These are phyloP conservation scores for Prionchulus punctatus DNA, from an alignment of 2,888 invertebrate species.

Conservation along the genomic window DNA sequence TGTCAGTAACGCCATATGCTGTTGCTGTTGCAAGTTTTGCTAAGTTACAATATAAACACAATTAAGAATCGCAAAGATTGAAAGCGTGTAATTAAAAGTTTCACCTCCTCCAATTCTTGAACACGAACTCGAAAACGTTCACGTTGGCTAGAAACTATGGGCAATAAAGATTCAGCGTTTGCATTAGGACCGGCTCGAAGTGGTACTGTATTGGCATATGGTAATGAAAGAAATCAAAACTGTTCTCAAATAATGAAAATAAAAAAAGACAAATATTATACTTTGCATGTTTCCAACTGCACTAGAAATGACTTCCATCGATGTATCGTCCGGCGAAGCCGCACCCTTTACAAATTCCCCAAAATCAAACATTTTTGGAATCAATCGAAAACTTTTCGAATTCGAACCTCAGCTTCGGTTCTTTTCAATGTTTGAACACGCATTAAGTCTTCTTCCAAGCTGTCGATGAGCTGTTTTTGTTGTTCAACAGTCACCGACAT, in stretches of 20 bases:
- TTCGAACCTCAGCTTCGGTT: slow-evolving; percentile 1
- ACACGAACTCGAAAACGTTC: slow-evolving; percentile 39
- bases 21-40: slow-evolving; percentile 35
- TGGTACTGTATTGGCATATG: too few species aligned
- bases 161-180: slow-evolving; percentile 28
- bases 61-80: slow-evolving; percentile 3
- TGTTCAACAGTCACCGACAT: slow-evolving; percentile 16
- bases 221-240: too few species aligned
- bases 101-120: slow-evolving; percentile 38
- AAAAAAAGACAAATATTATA: too few species aligned
- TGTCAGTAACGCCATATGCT: slow-evolving; percentile 35
- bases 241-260: too few species aligned
- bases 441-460: slow-evolving; percentile 36
- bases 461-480: slow-evolving; percentile 33
- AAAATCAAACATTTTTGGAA: not conserved
- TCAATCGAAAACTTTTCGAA: not conserved
- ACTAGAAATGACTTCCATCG: too few species aligned
- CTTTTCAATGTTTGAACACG: slow-evolving; percentile 2
- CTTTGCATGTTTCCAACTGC: too few species aligned
- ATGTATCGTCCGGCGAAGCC: too few species aligned
- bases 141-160: slow-evolving; percentile 41
- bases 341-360: too few species aligned
- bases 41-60: slow-evolving; percentile 14
- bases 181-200: not conserved
- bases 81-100: slow-evolving; percentile 13